Evolutionary conservation across 2,113 vertebrate species (phyloP), one percentile per base, ranked within the genome.

Genomic region (Ceyx cyanopectus): DNA sequence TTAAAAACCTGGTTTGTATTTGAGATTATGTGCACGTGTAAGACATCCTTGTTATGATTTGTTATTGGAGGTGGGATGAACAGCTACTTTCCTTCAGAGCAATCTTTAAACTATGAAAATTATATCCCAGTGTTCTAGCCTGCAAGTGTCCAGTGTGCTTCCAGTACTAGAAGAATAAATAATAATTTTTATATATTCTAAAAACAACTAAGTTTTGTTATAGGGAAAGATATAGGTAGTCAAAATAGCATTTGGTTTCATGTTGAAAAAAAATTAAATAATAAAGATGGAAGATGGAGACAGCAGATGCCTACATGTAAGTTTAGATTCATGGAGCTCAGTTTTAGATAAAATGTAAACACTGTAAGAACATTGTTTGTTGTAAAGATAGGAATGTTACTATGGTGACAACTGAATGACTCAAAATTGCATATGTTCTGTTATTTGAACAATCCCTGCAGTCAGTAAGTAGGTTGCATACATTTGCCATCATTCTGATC

Each of bases 321-420:
- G 29, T 50, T 69, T 24, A 53, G 3, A n/a, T 48, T 90, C n/a
- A 53, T 5, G 61, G 30, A 34, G 7, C 73, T 72, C 12, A 46
- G 8, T 65, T 90, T 92, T n/a, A 66, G 27, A 63, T 73, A 69
- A 81, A 66, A 66, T 51, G 34, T 78, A 90, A 90, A 74, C 16
- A 63, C 23, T 10, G 4, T 66, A 45, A 81, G 8, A 81, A 85
- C 3, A 6, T 80, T 82, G 27, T 72, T 89, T 93, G 22, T 77
- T 74, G 75, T 60, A 89, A 94, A 90, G 66, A 91, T 81, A 85
- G 46, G 18, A 15, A 58, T 27, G 81, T 95, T 89, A 57, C 81
- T 85, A 85, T 85, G 81, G 91, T 78, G 78, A 95, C 58, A 69
- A 63, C 34, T 51, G 23, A 34, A 72, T 92, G 70, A 87, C 50